Conservation (phyloP, 2,113 vertebrate genomes). For the Podarcis raffonei region DNA sequence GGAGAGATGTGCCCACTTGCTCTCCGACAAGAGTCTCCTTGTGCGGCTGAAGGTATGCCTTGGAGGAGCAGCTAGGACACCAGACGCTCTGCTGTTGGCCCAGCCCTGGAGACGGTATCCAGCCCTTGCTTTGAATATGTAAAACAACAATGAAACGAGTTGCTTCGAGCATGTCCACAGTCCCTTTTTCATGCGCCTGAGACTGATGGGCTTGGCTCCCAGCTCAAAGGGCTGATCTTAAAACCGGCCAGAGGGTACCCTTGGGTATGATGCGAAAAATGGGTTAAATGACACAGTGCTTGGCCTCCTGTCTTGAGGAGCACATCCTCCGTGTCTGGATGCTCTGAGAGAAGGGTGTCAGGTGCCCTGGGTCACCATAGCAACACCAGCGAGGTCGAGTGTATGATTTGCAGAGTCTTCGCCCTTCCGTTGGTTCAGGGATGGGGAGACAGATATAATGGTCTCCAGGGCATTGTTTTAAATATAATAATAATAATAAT, state of each 20-base stretch:
- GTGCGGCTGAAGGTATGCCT: constrained; percentile 86
- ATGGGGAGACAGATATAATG: no score
- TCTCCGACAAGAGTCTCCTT: constrained; percentile 80
- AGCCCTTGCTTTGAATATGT: neutral
- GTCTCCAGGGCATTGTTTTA: no score
- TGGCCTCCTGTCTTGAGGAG: no score
- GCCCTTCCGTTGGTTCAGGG: no score
- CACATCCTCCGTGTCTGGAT: no score
- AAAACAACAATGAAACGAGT: neutral
- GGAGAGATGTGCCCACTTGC: constrained; percentile 89
- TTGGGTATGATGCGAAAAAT: neutral
- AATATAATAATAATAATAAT: no score
- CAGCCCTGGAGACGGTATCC: neutral
- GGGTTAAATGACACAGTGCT: no score
- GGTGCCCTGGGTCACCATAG: no score
- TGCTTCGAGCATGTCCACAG: neutral
- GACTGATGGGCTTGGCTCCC: neutral
- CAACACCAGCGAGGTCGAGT: no score
- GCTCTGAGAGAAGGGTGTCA: no score
- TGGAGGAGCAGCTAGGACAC: neutral
- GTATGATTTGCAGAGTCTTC: no score
- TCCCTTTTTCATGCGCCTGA: neutral
- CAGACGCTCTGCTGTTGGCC: no score
- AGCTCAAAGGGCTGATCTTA: neutral
- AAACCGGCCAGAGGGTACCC: neutral